Evolutionary conservation across 2,113 vertebrate species (phyloP).

Genomic region (Cyanoramphus novaezelandiae): DNA sequence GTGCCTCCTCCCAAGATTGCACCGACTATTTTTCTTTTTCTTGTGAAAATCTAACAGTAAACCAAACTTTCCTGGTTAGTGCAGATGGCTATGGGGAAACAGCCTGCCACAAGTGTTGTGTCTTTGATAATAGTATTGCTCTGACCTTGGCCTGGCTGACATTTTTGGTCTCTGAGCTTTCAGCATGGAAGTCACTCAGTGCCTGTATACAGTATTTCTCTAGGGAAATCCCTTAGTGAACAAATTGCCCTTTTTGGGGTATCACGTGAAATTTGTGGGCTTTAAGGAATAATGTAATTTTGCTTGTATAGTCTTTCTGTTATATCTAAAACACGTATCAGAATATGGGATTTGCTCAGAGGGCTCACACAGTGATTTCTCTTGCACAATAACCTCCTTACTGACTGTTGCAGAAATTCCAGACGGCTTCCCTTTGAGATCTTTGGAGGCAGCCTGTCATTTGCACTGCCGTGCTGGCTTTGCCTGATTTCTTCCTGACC

Average conservation of each 20-base stretch:
- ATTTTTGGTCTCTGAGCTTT: background rate
- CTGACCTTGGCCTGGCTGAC: background rate
- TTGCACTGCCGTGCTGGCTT: background rate
- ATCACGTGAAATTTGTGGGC: background rate
- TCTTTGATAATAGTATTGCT: background rate
- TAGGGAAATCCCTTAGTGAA: background rate
- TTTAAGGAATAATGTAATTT: background rate
- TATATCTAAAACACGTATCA: background rate
- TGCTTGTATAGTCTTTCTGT: background rate
- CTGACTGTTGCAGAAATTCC: background rate
- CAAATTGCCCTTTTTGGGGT: background rate
- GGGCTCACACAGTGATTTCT: background rate
- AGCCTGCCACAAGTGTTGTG: background rate
- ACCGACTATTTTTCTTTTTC: background rate
- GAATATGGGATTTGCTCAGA: background rate
- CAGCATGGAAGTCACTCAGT: background rate
- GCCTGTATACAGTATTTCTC: background rate
- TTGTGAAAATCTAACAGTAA: background rate
- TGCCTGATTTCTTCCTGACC: background rate
- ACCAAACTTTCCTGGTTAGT: background rate
- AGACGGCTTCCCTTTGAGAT: background rate
- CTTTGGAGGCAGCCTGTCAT: background rate
- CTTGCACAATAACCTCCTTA: background rate
- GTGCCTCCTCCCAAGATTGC: background rate
- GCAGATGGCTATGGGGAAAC: background rate